Percentiles rank a stretch among this genome's conserved stretches.
These are phyloP conservation scores for Cercopithecus neglectus DNA, from an alignment of 2,797 vertebrate species.

Conservation along the genomic window DNA sequence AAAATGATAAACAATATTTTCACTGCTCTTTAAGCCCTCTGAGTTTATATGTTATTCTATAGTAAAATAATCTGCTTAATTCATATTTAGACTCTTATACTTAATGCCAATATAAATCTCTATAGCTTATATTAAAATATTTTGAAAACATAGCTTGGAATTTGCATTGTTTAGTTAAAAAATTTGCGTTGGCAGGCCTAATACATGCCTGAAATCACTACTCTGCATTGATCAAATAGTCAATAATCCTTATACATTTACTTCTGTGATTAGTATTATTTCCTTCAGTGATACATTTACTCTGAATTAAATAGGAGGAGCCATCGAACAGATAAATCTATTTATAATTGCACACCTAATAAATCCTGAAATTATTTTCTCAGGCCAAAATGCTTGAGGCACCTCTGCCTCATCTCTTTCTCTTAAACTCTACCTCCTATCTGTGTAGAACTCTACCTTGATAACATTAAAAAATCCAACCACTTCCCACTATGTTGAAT, in stretches of 20 bases:
- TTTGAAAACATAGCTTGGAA: background rate
- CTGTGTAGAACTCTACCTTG: no score
- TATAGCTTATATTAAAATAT: background rate
- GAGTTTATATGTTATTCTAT: background rate
- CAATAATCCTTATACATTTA: background rate
- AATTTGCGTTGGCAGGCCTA: background rate
- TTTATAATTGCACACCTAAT: background rate
- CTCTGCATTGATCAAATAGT: background rate
- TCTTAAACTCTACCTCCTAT: no score
- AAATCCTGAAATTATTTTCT: background rate
- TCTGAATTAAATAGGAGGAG: background rate
- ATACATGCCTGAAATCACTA: background rate
- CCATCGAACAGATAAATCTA: background rate
- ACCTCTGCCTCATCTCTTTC: no score
- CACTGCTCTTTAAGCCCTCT: background rate
- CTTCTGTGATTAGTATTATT: background rate
- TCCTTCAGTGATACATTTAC: background rate
- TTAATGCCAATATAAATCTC: background rate
- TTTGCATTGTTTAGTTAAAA: background rate
- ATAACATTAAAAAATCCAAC: no score
- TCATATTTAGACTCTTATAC: background rate
- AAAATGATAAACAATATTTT: background rate
- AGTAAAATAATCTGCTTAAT: background rate
- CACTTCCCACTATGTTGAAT: no score
- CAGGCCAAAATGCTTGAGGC: no score